Evolutionary conservation across 2,113 vertebrate genomes (phyloP).

Genomic region (Oreochromis niloticus): DNA sequence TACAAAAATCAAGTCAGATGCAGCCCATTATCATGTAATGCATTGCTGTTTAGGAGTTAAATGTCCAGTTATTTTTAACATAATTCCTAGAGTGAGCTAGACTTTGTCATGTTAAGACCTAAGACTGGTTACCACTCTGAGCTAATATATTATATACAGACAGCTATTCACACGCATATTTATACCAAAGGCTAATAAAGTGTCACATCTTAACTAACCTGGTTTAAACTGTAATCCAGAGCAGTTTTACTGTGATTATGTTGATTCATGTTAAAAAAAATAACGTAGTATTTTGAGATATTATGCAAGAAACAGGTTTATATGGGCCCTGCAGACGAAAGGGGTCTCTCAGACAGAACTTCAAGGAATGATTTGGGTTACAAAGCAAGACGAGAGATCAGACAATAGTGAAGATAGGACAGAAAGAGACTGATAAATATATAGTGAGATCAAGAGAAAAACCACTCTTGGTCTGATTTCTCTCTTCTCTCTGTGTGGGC

Average conservation of each 20-base stretch:
- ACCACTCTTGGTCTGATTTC: background rate
- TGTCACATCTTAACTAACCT: background rate
- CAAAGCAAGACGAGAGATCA: background rate
- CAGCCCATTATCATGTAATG: background rate
- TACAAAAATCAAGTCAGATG: no score
- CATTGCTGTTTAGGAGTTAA: background rate
- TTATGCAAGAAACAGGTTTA: background rate
- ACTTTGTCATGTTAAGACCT: background rate
- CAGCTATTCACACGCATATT: background rate
- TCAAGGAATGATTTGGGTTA: background rate
- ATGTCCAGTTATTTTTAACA: background rate
- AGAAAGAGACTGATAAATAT: background rate
- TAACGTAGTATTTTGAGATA: background rate
- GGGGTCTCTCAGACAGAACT: background rate
- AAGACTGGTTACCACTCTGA: background rate
- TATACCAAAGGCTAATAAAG: background rate
- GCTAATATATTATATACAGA: background rate
- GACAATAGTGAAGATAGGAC: background rate
- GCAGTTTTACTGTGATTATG: background rate
- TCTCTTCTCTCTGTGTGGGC: slow-evolving; percentile 62
- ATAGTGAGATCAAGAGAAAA: slow-evolving; percentile 4
- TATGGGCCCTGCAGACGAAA: background rate
- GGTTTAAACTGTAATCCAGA: background rate
- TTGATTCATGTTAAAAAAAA: background rate
- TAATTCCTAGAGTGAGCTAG: background rate